phyloP scores from a whole-genome alignment of 1,140 invertebrate genomes.

The Metopolophium dirhodum region DNA sequence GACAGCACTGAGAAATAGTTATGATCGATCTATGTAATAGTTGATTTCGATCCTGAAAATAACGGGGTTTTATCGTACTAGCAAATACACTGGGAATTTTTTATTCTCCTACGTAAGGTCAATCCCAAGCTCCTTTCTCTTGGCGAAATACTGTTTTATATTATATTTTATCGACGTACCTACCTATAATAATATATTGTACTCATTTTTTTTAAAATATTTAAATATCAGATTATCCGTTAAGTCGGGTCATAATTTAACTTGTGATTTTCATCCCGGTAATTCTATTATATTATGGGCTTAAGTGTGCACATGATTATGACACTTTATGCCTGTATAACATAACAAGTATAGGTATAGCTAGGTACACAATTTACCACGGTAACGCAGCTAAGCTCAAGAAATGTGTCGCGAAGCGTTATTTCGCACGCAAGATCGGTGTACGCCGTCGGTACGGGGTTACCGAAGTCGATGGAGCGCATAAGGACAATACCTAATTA shows the following conservation, averaged over 20 bases:
- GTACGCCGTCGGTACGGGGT: background rate
- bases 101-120: too few relatives aligned
- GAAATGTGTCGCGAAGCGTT: background rate
- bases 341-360: too few relatives aligned
- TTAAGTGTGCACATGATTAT: background rate
- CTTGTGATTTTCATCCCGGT: background rate
- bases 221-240: background rate
- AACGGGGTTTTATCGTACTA: too few relatives aligned
- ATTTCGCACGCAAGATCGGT: background rate
- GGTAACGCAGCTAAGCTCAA: background rate
- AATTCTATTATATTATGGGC: background rate
- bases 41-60: background rate
- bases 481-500: background rate
- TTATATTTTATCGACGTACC: too few relatives aligned
- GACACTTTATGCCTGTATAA: background rate
- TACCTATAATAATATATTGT: background rate
- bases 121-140: background rate
- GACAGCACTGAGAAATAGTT: background rate
- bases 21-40: background rate
- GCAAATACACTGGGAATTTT: too few relatives aligned
- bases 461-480: background rate
- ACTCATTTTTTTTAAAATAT: background rate
- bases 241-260: background rate
- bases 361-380: too few relatives aligned
- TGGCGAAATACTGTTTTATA: background rate